Percentiles rank a stretch among this genome's conserved stretches.
Conservation (phyloP, 2,113 vertebrate species). For the Anguilla japonica region DNA sequence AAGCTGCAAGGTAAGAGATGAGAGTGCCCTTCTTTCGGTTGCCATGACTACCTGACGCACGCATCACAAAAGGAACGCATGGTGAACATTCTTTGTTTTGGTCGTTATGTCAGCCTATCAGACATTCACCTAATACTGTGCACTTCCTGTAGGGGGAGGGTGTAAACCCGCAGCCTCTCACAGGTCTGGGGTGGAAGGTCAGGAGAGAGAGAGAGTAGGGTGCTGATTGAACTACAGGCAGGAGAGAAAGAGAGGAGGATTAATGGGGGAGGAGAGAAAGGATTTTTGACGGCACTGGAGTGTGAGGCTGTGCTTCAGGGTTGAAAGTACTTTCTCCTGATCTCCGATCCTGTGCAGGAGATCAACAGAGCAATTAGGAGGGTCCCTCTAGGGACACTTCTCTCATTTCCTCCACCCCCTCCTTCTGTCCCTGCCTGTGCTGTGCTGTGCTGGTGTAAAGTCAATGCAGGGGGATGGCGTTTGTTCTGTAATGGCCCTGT, state of each 20-base stretch:
- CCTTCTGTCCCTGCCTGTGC: neutral
- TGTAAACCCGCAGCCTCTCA: neutral
- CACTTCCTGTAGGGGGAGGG: neutral
- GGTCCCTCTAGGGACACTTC: slow-evolving; percentile 26
- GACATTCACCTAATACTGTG: neutral
- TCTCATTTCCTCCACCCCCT: neutral
- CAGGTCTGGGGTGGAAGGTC: neutral
- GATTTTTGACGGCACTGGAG: neutral
- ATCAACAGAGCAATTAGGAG: slow-evolving; percentile 35
- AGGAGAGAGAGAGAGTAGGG: neutral
- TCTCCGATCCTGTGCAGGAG: slow-evolving; percentile 25
- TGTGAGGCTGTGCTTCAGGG: neutral
- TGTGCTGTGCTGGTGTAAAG: slow-evolving; percentile 50
- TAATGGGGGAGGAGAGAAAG: neutral
- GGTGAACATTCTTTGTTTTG: neutral
- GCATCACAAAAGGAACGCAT: neutral
- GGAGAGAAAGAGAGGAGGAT: neutral
- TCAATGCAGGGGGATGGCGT: slow-evolving; percentile 69
- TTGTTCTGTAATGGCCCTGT: slow-evolving; percentile 60
- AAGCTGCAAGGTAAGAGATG: slow-evolving; percentile 89
- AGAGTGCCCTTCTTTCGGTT: slow-evolving; percentile 41
- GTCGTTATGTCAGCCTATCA: neutral
- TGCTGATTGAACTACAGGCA: neutral
- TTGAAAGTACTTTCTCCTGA: neutral
- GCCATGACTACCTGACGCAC: neutral